A percentile compares a stretch with the other conserved stretches of the same genome.
Evolutionary conservation across 2,113 vertebrate species (phyloP).

Genomic region (Tupaia tana): DNA sequence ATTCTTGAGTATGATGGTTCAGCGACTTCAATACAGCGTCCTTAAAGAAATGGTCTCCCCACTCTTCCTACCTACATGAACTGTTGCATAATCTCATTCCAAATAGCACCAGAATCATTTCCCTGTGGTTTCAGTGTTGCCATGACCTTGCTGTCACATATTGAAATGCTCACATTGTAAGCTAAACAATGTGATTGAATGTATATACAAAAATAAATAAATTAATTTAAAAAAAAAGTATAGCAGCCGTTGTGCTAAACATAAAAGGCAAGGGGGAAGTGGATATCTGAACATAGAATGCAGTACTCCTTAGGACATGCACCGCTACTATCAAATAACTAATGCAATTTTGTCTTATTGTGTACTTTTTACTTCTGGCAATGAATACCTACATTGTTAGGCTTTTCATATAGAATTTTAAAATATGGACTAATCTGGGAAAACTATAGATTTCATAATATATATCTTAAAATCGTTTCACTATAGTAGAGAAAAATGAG

Average conservation of each 20-base stretch:
- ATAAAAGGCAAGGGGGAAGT: not conserved
- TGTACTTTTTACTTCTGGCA: not conserved
- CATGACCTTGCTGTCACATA: not conserved
- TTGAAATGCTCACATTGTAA: no score
- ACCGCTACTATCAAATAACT: not conserved
- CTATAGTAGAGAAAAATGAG: not conserved
- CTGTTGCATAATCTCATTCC: not conserved
- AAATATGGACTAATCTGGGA: not conserved
- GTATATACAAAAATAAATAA: no score
- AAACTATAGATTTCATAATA: slow-evolving; percentile 8
- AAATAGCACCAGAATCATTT: not conserved
- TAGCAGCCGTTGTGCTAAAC: not conserved
- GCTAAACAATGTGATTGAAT: no score
- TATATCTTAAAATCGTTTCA: not conserved
- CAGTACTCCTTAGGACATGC: not conserved
- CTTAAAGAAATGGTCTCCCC: not conserved
- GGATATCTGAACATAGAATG: not conserved
- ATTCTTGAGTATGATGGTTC: no score
- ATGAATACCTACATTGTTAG: not conserved
- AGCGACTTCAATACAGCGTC: not conserved
- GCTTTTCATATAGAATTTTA: not conserved
- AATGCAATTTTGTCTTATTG: not conserved
- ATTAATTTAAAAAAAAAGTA: no score
- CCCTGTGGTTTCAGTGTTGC: not conserved
- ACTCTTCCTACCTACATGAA: not conserved